Percentiles rank a stretch among this genome's conserved stretches.
Evolutionary conservation across 2,888 invertebrate species (phyloP).

Genomic region (Temnothorax unifasciatus): DNA sequence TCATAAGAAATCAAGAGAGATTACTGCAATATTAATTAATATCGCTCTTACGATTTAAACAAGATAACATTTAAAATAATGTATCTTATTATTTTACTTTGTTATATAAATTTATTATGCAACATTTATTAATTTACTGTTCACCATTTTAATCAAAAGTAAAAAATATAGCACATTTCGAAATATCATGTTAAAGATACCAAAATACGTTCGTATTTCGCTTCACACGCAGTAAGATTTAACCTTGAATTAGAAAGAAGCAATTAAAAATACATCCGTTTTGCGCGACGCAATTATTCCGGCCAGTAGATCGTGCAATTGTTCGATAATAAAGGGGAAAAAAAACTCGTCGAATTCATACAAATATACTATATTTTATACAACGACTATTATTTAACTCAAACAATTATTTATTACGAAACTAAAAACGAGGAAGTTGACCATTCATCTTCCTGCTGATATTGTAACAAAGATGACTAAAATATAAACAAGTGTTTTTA

Average conservation of each 20-base stretch:
- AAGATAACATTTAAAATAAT: not conserved
- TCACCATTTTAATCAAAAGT: not conserved
- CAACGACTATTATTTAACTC: not conserved
- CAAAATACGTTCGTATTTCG: not conserved
- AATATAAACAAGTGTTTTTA: not conserved
- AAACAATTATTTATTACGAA: not conserved
- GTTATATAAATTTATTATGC: not conserved
- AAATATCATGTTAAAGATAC: not conserved
- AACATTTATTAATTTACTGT: not conserved
- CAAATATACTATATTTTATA: not conserved
- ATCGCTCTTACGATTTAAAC: not conserved
- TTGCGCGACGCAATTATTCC: not conserved
- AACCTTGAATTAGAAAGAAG: not conserved
- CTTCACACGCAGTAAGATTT: not conserved
- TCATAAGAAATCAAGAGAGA: not conserved
- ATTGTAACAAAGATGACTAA: not conserved
- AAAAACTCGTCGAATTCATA: not conserved
- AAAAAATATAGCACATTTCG: too few species aligned
- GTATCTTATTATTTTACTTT: not conserved
- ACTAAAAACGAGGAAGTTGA: not conserved
- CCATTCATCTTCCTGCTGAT: not conserved
- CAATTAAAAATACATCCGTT: slow-evolving; percentile 1
- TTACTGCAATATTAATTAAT: not conserved
- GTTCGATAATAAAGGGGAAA: not conserved
- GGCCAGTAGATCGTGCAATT: not conserved